Percentiles rank a stretch among this genome's conserved stretches.
These are phyloP conservation scores for Aegotheles bennettii DNA, from an alignment of 2,113 vertebrate species.

Conservation along the genomic window DNA sequence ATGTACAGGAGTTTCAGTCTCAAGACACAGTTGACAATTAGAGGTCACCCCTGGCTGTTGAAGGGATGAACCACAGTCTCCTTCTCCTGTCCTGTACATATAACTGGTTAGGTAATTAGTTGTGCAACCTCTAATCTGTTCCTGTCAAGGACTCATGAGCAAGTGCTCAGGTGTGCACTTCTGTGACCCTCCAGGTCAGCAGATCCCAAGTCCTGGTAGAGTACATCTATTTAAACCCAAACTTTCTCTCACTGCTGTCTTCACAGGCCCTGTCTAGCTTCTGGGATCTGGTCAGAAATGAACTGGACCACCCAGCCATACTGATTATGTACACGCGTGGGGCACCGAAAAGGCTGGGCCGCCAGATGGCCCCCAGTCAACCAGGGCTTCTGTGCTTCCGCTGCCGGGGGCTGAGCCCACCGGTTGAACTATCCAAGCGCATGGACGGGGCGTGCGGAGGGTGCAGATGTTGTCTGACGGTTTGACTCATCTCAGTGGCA, in stretches of 20 bases:
- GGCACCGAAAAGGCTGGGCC: neutral
- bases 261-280: neutral
- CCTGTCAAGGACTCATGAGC: neutral
- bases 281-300: neutral
- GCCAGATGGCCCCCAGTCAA: neutral
- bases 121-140: neutral
- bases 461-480: slow-evolving; percentile 62
- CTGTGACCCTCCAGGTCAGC: neutral
- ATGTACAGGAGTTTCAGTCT: neutral
- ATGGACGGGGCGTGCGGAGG: neutral
- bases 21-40: neutral
- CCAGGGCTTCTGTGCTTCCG: slow-evolving; percentile 4
- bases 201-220: neutral
- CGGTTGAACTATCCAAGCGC: slow-evolving; percentile 19
- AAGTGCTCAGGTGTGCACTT: neutral
- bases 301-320: neutral
- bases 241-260: neutral
- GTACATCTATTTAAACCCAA: neutral
- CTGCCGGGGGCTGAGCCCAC: neutral
- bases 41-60: neutral
- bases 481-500: slow-evolving; percentile 48
- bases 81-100: neutral
- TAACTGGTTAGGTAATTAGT: neutral
- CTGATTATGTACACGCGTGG: fast-evolving
- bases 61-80: neutral